Conservation (phyloP, 2,113 vertebrate species). For the Ahaetulla prasina region DNA sequence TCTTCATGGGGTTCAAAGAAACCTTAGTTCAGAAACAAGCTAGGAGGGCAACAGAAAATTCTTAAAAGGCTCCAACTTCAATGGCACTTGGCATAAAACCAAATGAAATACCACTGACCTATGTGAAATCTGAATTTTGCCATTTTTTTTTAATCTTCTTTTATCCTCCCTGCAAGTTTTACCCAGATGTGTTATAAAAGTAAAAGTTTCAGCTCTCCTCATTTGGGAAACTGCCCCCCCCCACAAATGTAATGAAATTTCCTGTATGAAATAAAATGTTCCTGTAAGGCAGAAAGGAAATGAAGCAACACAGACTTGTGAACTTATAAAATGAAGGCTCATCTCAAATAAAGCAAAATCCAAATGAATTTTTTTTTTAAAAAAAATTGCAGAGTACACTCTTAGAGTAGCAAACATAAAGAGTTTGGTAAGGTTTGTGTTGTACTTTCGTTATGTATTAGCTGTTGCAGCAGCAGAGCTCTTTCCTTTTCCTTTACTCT, state of each 20-base stretch:
- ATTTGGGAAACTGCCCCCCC: neutral
- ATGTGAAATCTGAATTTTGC: neutral
- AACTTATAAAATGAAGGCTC: neutral
- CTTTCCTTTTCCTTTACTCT: neutral
- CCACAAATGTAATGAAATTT: neutral
- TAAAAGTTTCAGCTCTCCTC: neutral
- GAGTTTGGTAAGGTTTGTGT: neutral
- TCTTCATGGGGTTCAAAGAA: neutral
- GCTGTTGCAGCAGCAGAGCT: neutral
- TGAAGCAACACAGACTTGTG: neutral
- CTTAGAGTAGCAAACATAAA: neutral
- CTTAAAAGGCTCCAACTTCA: neutral
- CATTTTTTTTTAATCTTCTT: neutral
- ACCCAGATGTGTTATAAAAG: neutral
- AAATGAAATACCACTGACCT: neutral
- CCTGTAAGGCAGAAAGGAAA: neutral
- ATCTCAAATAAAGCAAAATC: neutral
- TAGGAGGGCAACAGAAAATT: neutral
- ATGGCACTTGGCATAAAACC: neutral
- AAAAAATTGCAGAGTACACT: neutral
- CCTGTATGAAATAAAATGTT: neutral
- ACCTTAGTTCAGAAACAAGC: neutral
- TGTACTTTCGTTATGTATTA: neutral
- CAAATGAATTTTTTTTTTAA: neutral
- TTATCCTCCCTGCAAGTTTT: neutral